Evolutionary conservation across 2,113 vertebrate species (phyloP).

Genomic region (Larimichthys crocea): DNA sequence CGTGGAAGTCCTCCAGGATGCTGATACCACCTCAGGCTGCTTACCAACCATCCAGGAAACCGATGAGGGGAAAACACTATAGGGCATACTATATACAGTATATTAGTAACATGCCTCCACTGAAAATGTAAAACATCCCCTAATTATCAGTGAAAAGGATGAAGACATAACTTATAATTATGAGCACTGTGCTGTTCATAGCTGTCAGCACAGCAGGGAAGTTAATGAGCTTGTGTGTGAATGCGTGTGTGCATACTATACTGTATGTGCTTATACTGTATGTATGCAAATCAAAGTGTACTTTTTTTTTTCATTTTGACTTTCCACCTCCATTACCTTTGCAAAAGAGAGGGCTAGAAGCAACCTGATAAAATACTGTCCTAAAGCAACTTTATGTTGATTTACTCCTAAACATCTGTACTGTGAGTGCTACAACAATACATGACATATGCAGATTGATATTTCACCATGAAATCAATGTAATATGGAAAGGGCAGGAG

Average conservation of each 20-base stretch:
- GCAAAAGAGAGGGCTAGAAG: background rate
- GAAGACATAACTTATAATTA: background rate
- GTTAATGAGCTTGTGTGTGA: conserved; percentile 12
- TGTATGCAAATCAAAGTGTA: background rate
- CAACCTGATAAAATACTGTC: conserved; percentile 33
- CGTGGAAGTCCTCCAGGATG: background rate
- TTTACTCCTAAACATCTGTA: conserved; percentile 51
- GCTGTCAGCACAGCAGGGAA: conserved; percentile 16
- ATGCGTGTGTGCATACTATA: background rate
- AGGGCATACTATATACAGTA: background rate
- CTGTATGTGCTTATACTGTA: background rate
- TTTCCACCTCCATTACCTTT: conserved; percentile 8
- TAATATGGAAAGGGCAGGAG: conserved; percentile 63
- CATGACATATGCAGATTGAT: conserved; percentile 71
- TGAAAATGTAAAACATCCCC: conserved; percentile 2
- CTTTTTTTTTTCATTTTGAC: conserved; percentile 38
- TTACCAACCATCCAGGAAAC: background rate
- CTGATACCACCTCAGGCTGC: conserved; percentile 24
- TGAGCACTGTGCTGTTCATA: background rate
- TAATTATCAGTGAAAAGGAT: conserved; percentile 1
- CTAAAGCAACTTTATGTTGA: conserved; percentile 44
- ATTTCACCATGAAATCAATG: conserved; percentile 72
- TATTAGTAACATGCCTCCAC: background rate
- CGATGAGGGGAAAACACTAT: background rate
- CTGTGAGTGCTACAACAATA: conserved; percentile 39